Percentiles rank a stretch among this genome's conserved stretches.
These are phyloP conservation scores for Drosophila kanapiae DNA, from an alignment of 1,140 invertebrate genomes.

Conservation along the genomic window DNA sequence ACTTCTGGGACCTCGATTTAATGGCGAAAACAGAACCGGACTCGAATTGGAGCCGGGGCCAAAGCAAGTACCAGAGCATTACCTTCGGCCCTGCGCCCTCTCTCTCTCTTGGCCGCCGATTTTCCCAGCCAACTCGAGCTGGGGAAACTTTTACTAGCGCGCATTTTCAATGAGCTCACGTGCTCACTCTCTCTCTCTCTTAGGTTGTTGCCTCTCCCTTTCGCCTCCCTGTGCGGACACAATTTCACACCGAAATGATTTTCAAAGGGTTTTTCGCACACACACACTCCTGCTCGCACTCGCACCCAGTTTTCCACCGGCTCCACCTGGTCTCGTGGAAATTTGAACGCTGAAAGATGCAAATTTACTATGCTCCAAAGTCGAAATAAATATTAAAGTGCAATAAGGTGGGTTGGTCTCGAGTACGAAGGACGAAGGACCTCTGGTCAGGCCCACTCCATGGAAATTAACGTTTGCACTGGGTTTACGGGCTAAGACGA, in stretches of 20 bases:
- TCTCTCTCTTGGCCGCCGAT: not conserved
- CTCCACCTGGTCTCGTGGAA: constrained; percentile 15
- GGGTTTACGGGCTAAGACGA: constrained; percentile 52
- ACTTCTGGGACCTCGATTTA: constrained; percentile 71
- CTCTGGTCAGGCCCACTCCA: constrained; percentile 18
- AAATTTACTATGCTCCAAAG: constrained; percentile 78
- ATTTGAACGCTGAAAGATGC: constrained; percentile 79
- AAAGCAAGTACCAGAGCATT: constrained; percentile 45
- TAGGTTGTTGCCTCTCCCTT: not conserved
- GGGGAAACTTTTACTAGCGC: constrained; percentile 67
- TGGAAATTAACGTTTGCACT: constrained; percentile 77
- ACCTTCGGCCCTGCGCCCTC: constrained; percentile 10
- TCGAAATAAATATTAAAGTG: constrained; percentile 84
- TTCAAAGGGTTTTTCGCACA: constrained; percentile 47
- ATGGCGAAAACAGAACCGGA: constrained; percentile 49
- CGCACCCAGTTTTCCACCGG: constrained; percentile 6
- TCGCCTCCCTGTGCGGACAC: constrained; percentile 59
- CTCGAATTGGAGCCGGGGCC: constrained; percentile 38
- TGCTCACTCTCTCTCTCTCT: constrained; percentile 42
- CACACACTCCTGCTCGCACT: not conserved
- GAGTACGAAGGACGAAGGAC: constrained; percentile 13
- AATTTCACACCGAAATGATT: constrained; percentile 81
- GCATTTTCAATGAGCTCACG: constrained; percentile 75
- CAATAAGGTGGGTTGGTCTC: constrained; percentile 57
- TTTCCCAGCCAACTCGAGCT: constrained; percentile 12